Conservation (phyloP, 2,797 vertebrate genomes). For the Glossophaga mutica region DNA sequence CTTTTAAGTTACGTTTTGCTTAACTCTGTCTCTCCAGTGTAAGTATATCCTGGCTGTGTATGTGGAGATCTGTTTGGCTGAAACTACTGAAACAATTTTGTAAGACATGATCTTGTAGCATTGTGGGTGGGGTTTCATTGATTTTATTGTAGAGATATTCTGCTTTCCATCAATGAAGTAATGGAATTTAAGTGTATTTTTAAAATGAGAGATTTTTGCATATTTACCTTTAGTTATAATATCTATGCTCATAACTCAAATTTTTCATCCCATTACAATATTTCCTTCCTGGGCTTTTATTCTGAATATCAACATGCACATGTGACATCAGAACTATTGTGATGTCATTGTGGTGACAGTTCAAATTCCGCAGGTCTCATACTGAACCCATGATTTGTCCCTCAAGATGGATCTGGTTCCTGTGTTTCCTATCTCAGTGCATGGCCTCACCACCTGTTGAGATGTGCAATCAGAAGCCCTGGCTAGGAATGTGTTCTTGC, state of each 20-base stretch:
- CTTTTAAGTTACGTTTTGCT: constrained; percentile 60
- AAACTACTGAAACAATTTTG: constrained; percentile 57
- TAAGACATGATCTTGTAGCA: not conserved
- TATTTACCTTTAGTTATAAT: not conserved
- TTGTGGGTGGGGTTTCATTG: constrained; percentile 10
- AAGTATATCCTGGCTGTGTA: constrained; percentile 39
- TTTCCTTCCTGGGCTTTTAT: not conserved
- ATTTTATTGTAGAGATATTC: constrained; percentile 22
- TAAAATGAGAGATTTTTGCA: not conserved
- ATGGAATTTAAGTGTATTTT: not conserved
- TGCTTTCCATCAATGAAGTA: not conserved
- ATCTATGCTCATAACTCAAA: not conserved
- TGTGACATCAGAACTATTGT: not conserved
- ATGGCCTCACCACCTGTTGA: not conserved
- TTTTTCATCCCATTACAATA: not conserved
- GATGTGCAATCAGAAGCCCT: not conserved
- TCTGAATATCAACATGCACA: not conserved
- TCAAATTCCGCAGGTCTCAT: not conserved
- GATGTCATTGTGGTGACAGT: not conserved
- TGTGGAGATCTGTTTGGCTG: constrained; percentile 43
- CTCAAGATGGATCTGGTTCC: not conserved
- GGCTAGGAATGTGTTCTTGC: not conserved
- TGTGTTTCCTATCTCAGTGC: not conserved
- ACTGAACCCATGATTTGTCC: not conserved
- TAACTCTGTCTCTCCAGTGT: constrained; percentile 50